A percentile compares a stretch with the other conserved stretches of the same genome.
Evolutionary conservation across 2,113 vertebrate genomes (phyloP).

Genomic region (Sphaerodactylus townsendi): DNA sequence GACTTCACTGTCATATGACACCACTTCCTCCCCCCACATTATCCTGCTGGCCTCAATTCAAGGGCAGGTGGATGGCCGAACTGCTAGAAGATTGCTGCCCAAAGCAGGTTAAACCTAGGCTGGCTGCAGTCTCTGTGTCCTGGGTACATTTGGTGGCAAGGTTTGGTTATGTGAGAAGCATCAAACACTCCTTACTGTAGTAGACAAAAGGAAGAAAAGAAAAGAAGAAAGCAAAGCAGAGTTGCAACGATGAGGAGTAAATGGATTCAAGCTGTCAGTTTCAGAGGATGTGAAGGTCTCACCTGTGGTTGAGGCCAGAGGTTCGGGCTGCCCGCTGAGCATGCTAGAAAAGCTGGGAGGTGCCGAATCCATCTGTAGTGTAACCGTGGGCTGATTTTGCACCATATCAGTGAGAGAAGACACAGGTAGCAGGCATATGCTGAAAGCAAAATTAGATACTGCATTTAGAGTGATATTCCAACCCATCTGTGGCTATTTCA

Average conservation of each 20-base stretch:
- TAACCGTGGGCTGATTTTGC: background rate
- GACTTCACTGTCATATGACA: too few relatives aligned
- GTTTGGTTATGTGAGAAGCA: background rate
- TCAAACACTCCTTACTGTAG: background rate
- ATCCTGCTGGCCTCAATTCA: too few relatives aligned
- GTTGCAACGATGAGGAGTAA: background rate
- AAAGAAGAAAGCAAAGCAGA: background rate
- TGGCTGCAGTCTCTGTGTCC: too few relatives aligned
- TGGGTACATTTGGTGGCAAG: too few relatives aligned
- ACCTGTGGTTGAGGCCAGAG: conserved; percentile 46
- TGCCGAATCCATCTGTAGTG: background rate
- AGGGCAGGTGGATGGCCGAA: too few relatives aligned
- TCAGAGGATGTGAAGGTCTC: conserved; percentile 9
- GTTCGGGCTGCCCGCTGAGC: conserved; percentile 3
- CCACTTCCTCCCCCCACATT: too few relatives aligned
- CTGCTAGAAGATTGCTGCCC: too few relatives aligned
- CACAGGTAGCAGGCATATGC: background rate
- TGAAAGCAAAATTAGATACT: conserved; percentile 21
- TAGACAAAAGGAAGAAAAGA: background rate
- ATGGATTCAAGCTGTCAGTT: background rate
- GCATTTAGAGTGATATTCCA: background rate
- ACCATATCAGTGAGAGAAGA: background rate
- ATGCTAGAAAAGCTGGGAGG: conserved; percentile 31
- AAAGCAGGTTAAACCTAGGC: too few relatives aligned
- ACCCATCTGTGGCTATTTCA: too few relatives aligned